Evolutionary conservation across 2,113 vertebrate species (phyloP).

Genomic region (Heloderma charlesbogerti): DNA sequence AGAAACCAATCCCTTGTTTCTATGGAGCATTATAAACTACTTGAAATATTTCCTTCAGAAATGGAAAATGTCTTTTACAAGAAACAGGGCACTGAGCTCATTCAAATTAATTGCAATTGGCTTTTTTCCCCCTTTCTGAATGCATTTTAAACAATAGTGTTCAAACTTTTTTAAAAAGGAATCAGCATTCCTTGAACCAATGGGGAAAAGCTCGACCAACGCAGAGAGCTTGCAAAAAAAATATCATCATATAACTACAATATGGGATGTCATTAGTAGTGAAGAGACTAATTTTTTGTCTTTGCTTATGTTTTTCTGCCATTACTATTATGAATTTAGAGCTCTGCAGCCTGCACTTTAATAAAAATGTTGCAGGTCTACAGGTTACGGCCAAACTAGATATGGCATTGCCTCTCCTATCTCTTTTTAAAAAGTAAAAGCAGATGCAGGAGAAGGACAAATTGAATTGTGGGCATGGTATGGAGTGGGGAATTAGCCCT

Average conservation of each 20-base stretch:
- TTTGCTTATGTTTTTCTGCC: constrained; percentile 47
- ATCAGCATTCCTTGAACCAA: not conserved
- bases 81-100: not conserved
- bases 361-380: not conserved
- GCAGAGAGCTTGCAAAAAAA: constrained; percentile 18
- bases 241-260: constrained; percentile 26
- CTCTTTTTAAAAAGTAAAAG: not conserved
- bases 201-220: not conserved
- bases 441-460: not conserved
- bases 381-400: not conserved
- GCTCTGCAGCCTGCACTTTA: constrained; percentile 42
- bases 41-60: constrained; percentile 6
- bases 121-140: not conserved
- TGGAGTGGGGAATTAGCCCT: not conserved
- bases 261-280: not conserved
- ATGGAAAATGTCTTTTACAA: not conserved
- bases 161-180: not conserved
- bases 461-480: not conserved
- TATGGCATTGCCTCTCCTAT: not conserved
- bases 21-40: not conserved
- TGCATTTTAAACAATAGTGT: constrained; percentile 3
- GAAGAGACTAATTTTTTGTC: not conserved
- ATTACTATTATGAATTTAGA: not conserved
- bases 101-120: constrained; percentile 4
- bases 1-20: not conserved